These are phyloP conservation scores for Plebejus melissa DNA, from an alignment of 2,888 invertebrate genomes.

Conservation along the genomic window DNA sequence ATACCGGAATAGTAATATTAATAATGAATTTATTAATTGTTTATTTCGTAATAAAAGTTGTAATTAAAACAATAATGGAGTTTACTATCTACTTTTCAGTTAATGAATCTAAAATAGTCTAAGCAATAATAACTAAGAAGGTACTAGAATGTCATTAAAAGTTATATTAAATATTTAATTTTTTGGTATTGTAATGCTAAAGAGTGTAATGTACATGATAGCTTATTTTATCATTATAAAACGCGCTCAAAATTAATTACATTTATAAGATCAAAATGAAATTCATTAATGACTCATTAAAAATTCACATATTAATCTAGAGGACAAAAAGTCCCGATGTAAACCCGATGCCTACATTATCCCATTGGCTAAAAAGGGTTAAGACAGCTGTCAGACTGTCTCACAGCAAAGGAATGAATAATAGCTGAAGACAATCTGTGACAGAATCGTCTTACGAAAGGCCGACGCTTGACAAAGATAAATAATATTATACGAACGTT, in stretches of 20 bases:
- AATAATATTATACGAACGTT: conserved; percentile 72
- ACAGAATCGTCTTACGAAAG: conserved; percentile 75
- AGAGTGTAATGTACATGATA: too few species aligned
- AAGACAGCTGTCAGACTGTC: conserved; percentile 70
- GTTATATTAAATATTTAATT: not conserved
- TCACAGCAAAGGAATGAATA: conserved; percentile 71
- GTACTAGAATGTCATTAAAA: not conserved
- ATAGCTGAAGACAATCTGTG: conserved; percentile 73
- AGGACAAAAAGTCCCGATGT: conserved; percentile 36
- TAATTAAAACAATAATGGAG: not conserved
- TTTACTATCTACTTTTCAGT: not conserved
- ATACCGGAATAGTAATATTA: conserved; percentile 1
- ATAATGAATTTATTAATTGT: conserved; percentile 10
- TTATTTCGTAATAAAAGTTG: not conserved
- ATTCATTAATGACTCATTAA: not conserved
- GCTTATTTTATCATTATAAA: too few species aligned
- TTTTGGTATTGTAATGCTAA: too few species aligned
- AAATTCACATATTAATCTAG: conserved; percentile 34
- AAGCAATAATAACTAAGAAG: not conserved
- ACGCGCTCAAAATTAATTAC: not conserved
- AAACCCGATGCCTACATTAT: conserved; percentile 47
- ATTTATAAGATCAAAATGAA: not conserved
- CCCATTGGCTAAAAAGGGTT: conserved; percentile 78
- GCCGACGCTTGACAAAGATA: conserved; percentile 72
- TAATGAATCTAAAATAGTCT: not conserved